Evolutionary conservation across 2,888 invertebrate species (phyloP).

Genomic region (Litoditis marina): DNA sequence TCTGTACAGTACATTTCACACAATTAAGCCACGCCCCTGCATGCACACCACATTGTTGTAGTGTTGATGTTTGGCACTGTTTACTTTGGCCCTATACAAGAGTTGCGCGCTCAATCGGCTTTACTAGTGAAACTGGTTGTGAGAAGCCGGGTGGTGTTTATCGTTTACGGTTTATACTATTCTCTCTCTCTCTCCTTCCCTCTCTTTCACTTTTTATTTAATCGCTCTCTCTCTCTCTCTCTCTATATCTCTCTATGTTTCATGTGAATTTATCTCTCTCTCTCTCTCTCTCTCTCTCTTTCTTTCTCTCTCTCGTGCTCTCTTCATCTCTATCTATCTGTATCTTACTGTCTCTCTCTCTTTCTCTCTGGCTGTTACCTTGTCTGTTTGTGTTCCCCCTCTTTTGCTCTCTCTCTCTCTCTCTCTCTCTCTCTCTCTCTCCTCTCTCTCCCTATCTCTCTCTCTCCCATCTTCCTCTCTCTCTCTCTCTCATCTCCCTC

Average conservation of each 20-base stretch:
- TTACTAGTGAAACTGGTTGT: too few relatives aligned
- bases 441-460: not conserved
- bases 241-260: not conserved
- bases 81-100: too few relatives aligned
- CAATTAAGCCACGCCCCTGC: too few relatives aligned
- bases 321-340: not conserved
- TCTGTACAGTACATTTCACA: too few relatives aligned
- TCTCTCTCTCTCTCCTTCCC: not conserved
- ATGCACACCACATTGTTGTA: too few relatives aligned
- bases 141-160: too few relatives aligned
- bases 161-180: too few relatives aligned
- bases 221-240: too few relatives aligned
- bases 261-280: slow-evolving; percentile 2
- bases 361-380: not conserved
- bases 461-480: too few relatives aligned
- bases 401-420: not conserved
- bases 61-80: too few relatives aligned
- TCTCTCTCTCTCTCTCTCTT: not conserved
- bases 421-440: not conserved
- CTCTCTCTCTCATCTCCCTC: too few relatives aligned
- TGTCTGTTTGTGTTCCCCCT: not conserved
- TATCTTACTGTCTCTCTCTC: not conserved
- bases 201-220: not conserved
- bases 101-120: too few relatives aligned
- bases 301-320: slow-evolving; percentile 2